phyloP scores from a whole-genome alignment of 2,888 invertebrate genomes.

The Scaptodrosophila latifasciaeformis region DNA sequence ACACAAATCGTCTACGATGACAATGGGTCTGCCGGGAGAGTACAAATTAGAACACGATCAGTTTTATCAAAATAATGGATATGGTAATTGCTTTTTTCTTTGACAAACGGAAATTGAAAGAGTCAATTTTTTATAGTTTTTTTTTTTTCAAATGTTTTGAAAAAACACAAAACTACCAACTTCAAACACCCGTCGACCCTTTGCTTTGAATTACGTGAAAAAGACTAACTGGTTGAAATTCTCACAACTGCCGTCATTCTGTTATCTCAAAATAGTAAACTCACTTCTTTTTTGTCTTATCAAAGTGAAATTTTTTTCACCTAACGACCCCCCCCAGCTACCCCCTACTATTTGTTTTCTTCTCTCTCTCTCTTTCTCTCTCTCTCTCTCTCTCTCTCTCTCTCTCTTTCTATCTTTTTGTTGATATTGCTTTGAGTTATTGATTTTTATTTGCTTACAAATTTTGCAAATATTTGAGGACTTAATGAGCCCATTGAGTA shows the following conservation, averaged over 20 bases:
- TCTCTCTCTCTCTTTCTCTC: slow-evolving; percentile 19
- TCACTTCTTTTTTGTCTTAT: slow-evolving; percentile 57
- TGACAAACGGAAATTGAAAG: slow-evolving; percentile 39
- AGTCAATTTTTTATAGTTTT: no score
- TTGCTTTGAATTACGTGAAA: slow-evolving; percentile 36
- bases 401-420: no score
- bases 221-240: slow-evolving; percentile 54
- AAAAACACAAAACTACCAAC: slow-evolving; percentile 9
- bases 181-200: slow-evolving; percentile 30
- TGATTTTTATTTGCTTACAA: not conserved
- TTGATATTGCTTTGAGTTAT: slow-evolving; percentile 9
- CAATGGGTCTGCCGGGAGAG: slow-evolving; percentile 62
- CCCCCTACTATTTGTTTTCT: slow-evolving; percentile 21
- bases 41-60: slow-evolving; percentile 7
- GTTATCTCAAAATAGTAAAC: no score
- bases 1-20: slow-evolving; percentile 70
- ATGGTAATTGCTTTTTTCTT: slow-evolving; percentile 52
- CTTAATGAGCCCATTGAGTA: no score
- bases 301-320: no score
- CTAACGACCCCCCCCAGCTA: no score
- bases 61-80: slow-evolving; percentile 39
- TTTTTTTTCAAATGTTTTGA: no score
- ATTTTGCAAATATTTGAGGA: slow-evolving; percentile 26
- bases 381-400: not conserved
- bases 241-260: no score